Base-by-base conservation (phyloP, 2,797 vertebrate species). In the Siniperca obscura region DNA sequence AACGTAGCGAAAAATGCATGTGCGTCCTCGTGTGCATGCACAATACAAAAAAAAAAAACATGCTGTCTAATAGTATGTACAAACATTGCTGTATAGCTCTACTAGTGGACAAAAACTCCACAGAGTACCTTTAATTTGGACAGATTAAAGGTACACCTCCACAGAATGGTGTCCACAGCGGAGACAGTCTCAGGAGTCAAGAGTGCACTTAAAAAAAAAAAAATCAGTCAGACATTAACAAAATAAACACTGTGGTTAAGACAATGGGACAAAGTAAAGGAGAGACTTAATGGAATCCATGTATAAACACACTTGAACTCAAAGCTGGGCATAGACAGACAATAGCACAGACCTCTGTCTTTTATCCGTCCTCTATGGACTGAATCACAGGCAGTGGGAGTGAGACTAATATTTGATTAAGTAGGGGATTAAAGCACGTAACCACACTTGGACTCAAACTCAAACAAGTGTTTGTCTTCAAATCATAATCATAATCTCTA, bases 381-480 rank as follows among this genome's bases (percentile, higher is more conserved):
- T 52, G 40, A 78, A 77, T 82, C 59, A 50, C 66, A 86, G 34
- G n/a, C 60, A 57, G 70, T 64, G 57, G 36, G 76, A 77, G 27
- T 53, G 62, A 68, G 69, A 55, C 48, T 46, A 59, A 76, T 57
- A 66, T 83, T 66, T 82, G 55, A 84, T 75, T 44, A 73, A 72
- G 40, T 10, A 42, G 21, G 56, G 53, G 65, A 70, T 78, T 38
- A 74, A 76, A 82, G 40, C 46, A 66, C 11, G 36, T 22, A 74
- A 46, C 40, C 27, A 70, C 55, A 60, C 66, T 84, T 78, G 75
- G 80, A 64, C 16, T 82, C 25, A 64, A 68, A 81, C 40, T 68
- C 0, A 3, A 69, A 59, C 21, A 2, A 70, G 70, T 85, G 79
- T 83, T 90, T 86, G 65, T 50, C 79, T 82, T 88, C 50, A 85